Conservation (phyloP, 92 coral and sea anemone genomes). For the Bergia puertoricense region DNA sequence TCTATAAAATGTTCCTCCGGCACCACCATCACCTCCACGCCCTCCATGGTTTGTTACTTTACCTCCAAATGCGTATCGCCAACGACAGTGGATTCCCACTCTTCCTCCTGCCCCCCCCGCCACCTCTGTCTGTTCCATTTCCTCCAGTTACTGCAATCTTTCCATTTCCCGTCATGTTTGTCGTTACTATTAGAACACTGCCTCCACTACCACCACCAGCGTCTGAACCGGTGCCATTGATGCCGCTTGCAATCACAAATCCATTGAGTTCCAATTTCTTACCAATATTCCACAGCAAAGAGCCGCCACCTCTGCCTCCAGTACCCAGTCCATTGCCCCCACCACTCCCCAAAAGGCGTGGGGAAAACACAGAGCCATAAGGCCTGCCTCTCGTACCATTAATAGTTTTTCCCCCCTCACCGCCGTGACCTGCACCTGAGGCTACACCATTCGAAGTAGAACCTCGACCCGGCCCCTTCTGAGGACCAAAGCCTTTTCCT, state of each 20-base stretch:
- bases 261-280: conserved; percentile 58
- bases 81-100: conserved; percentile 63
- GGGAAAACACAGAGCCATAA: conserved; percentile 67
- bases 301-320: conserved; percentile 69
- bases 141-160: conserved; percentile 69
- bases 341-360: conserved; percentile 65
- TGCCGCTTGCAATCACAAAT: conserved; percentile 52
- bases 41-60: conserved; percentile 73
- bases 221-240: conserved; percentile 55
- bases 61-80: conserved; percentile 67
- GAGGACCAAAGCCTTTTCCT: conserved; percentile 63
- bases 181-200: conserved; percentile 59
- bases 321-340: conserved; percentile 68
- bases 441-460: conserved; percentile 54
- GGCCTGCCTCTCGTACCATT: conserved; percentile 56
- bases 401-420: conserved; percentile 61
- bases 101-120: conserved; percentile 78
- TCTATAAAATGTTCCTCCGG: conserved; percentile 71
- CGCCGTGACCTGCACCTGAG: conserved; percentile 75
- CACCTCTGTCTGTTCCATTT: conserved; percentile 57
- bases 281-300: conserved; percentile 61
- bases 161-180: conserved; percentile 74
- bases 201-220: conserved; percentile 80
- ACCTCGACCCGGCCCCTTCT: conserved; percentile 67
- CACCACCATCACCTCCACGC: conserved; percentile 61